Conservation (phyloP, 2,888 invertebrate genomes). For the Magallana nippona region DNA sequence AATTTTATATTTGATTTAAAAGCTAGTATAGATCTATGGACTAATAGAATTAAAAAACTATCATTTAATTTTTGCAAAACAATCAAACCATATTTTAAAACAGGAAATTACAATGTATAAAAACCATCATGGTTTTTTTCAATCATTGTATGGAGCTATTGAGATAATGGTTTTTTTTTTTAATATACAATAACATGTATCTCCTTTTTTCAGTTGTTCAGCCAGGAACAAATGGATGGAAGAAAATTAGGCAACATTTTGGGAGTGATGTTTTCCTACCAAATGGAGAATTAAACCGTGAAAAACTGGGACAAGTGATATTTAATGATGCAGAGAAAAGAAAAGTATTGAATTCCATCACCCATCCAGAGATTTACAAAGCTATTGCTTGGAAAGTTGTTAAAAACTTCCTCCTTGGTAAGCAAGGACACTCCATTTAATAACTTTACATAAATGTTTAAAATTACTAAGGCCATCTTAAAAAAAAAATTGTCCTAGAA, state of each 20-base stretch:
- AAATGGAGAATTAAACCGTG: constrained; percentile 86
- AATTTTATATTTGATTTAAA: no score
- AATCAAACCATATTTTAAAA: no score
- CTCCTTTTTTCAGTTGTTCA: constrained; percentile 84
- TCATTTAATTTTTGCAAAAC: no score
- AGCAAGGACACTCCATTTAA: background rate
- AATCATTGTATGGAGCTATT: no score
- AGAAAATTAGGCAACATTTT: constrained; percentile 85
- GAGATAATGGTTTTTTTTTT: background rate
- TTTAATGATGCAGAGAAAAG: constrained; percentile 87
- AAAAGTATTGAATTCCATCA: constrained; percentile 87
- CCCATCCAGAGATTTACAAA: constrained; percentile 89
- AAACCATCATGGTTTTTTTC: no score
- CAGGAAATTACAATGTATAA: no score
- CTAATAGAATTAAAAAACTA: no score
- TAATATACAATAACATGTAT: background rate
- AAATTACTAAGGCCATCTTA: no score
- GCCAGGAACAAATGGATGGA: constrained; percentile 88
- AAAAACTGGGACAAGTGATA: constrained; percentile 86
- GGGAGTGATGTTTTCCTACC: constrained; percentile 86
- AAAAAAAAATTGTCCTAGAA: no score
- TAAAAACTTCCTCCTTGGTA: constrained; percentile 65
- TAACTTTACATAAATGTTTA: no score
- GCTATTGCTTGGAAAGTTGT: constrained; percentile 86
- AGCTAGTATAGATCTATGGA: no score